These are phyloP conservation scores for Neostethus bicornis DNA, from an alignment of 2,797 vertebrate genomes.

Conservation along the genomic window DNA sequence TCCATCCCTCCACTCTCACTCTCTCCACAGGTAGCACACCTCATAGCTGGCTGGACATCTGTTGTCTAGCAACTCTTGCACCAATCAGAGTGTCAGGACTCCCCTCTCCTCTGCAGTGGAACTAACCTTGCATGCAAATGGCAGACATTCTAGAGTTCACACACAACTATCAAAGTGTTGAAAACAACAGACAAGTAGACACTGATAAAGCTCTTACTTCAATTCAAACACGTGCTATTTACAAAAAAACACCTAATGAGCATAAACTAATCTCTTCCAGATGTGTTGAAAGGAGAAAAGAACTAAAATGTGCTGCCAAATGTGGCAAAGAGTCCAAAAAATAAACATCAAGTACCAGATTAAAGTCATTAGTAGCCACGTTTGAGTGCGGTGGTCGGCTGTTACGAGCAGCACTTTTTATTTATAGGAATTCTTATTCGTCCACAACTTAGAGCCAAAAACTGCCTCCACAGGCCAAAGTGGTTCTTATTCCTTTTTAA, in stretches of 20 bases:
- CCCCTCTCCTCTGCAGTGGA: slow-evolving; percentile 81
- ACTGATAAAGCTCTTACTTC: neutral
- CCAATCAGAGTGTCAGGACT: slow-evolving; percentile 77
- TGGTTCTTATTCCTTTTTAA: slow-evolving; percentile 13
- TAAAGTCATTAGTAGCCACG: too few relatives aligned
- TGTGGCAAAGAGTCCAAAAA: too few relatives aligned
- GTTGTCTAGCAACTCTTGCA: slow-evolving; percentile 85
- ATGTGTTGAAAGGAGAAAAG: neutral
- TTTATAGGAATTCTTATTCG: neutral
- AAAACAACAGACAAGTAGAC: slow-evolving; percentile 29
- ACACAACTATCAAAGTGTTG: slow-evolving; percentile 59
- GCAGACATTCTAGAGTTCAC: slow-evolving; percentile 61
- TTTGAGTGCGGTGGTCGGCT: too few relatives aligned
- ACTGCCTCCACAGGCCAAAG: neutral
- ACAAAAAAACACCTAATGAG: neutral
- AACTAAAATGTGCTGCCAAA: neutral
- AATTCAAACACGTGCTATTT: neutral
- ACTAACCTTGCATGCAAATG: slow-evolving; percentile 84
- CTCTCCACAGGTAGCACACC: slow-evolving; percentile 80
- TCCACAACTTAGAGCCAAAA: slow-evolving; percentile 6
- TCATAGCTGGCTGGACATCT: slow-evolving; percentile 80
- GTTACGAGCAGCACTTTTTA: neutral
- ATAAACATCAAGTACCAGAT: too few relatives aligned
- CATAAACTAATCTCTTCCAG: neutral
- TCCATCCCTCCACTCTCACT: slow-evolving; percentile 16